Evolutionary conservation across 2,888 invertebrate genomes (phyloP).

Genomic region (Nomada ferruginata): DNA sequence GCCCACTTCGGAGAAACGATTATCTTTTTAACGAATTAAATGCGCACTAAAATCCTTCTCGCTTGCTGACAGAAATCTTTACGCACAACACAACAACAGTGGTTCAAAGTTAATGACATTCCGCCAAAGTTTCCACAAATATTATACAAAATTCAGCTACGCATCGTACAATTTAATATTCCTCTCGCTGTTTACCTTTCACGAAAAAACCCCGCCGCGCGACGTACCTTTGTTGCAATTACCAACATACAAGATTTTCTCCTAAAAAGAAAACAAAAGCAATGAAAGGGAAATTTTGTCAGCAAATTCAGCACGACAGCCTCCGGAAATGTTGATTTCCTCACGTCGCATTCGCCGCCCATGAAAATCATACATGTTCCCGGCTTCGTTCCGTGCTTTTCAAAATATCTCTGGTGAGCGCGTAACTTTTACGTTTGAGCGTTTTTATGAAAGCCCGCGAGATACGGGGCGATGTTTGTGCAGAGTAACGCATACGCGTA

Average conservation of each 20-base stretch:
- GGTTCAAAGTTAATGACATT: too few relatives aligned
- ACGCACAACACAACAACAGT: too few relatives aligned
- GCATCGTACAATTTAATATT: too few relatives aligned
- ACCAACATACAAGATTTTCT: background rate
- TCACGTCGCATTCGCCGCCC: background rate
- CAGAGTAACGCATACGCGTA: background rate
- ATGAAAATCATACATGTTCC: background rate
- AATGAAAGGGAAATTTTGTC: background rate
- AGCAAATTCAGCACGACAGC: background rate
- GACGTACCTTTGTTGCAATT: background rate
- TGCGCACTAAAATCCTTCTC: too few relatives aligned
- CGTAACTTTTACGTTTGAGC: constrained; percentile 19
- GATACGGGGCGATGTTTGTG: constrained; percentile 14
- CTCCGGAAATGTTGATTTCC: background rate
- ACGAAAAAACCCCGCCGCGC: too few relatives aligned
- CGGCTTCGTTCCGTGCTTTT: background rate
- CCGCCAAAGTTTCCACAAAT: too few relatives aligned
- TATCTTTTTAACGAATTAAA: too few relatives aligned
- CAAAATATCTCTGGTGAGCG: background rate
- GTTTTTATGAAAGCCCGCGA: constrained; percentile 40
- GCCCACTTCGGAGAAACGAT: too few relatives aligned
- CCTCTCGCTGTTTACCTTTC: too few relatives aligned
- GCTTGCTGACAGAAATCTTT: too few relatives aligned
- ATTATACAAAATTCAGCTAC: too few relatives aligned
- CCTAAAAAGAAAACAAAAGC: background rate